Conservation (phyloP, 2,797 vertebrate genomes). For the Tachyglossus aculeatus region DNA sequence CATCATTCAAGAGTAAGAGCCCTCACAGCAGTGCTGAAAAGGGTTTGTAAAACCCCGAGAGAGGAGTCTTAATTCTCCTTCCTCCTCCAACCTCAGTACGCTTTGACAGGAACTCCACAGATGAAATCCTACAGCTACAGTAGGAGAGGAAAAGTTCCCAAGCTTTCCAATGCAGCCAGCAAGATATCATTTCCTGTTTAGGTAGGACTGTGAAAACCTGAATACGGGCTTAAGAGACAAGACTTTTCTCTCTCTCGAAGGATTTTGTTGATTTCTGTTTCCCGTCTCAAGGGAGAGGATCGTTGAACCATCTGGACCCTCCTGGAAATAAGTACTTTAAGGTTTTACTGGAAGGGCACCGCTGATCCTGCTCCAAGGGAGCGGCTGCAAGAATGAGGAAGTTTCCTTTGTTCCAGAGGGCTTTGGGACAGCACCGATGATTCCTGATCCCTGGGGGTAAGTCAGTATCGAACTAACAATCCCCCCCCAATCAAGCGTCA, state of each 20-base stretch:
- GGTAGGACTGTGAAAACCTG: slow-evolving; percentile 13
- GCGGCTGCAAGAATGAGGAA: neutral
- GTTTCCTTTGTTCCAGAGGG: too few relatives aligned
- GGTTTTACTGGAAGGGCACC: neutral
- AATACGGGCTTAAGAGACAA: too few relatives aligned
- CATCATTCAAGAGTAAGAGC: slow-evolving; percentile 54
- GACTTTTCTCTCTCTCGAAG: neutral
- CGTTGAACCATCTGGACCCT: neutral
- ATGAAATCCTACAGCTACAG: slow-evolving; percentile 20
- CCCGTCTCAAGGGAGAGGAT: too few relatives aligned
- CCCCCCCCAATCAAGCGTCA: too few relatives aligned
- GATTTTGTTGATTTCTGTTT: neutral
- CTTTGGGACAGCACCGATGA: slow-evolving; percentile 42
- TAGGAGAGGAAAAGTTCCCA: neutral
- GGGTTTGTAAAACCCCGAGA: slow-evolving; percentile 52
- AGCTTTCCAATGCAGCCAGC: neutral
- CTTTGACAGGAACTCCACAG: slow-evolving; percentile 34
- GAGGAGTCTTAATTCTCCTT: slow-evolving; percentile 34
- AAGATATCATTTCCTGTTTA: neutral
- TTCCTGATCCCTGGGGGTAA: too few relatives aligned
- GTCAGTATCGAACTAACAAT: too few relatives aligned
- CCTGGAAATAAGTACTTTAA: slow-evolving; percentile 9
- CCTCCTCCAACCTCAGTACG: slow-evolving; percentile 25
- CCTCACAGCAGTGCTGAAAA: slow-evolving; percentile 65
- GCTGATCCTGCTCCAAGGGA: neutral